Evolutionary conservation across 2,888 invertebrate genomes (phyloP).

Genomic region (Endomychus coccineus): DNA sequence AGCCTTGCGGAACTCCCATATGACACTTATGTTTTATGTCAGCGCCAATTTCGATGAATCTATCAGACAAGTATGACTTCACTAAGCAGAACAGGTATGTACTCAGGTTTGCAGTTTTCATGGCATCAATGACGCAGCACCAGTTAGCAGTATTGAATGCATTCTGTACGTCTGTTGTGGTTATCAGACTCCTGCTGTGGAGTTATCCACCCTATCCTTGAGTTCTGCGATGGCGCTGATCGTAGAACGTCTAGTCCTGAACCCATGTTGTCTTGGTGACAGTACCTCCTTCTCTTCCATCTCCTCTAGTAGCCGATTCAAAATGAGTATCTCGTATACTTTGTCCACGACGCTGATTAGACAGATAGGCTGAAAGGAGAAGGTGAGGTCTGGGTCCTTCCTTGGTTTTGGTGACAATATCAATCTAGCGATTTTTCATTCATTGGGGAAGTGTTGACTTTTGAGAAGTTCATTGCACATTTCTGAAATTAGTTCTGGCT

Average conservation of each 20-base stretch:
- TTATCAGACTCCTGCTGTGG: too few species aligned
- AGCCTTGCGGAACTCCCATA: too few species aligned
- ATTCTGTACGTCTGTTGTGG: too few species aligned
- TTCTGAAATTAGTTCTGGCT: not conserved
- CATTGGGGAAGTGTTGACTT: not conserved
- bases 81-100: too few species aligned
- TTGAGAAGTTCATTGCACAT: not conserved
- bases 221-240: conserved; percentile 1
- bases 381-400: not conserved
- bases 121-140: too few species aligned
- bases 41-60: too few species aligned
- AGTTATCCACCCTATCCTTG: too few species aligned
- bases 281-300: not conserved
- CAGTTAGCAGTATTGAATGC: too few species aligned
- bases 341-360: not conserved
- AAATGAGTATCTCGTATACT: not conserved
- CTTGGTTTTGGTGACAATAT: not conserved
- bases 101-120: too few species aligned
- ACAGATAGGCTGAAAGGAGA: not conserved
- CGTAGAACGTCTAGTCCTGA: not conserved
- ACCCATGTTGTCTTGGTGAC: not conserved
- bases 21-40: too few species aligned
- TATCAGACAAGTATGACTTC: too few species aligned
- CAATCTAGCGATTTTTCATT: not conserved
- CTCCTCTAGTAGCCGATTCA: not conserved